Evolutionary conservation across 2,113 vertebrate species (phyloP), one percentile per base, ranked within the genome.

Genomic region (Phaethon lepturus): DNA sequence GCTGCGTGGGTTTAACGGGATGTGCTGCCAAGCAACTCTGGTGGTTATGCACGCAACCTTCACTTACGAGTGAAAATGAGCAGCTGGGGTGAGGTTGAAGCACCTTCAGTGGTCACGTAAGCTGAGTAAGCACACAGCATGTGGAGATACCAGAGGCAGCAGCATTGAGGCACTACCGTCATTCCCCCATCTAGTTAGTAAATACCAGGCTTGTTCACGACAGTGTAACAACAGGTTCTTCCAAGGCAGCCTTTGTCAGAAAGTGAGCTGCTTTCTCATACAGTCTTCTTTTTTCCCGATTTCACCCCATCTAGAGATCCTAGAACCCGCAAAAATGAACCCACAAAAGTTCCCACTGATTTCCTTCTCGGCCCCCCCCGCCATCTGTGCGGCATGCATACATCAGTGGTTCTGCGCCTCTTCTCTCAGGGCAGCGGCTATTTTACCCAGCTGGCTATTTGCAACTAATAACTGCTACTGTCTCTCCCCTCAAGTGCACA

Each of bases 1-100:
- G 50, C 28, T 2, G 0, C 4, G 1, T 58, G 60, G 26, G 40
- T 75, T 71, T 86, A 74, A 89, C 3, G 5, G 73, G 69, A 89
- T 17, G 14, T 42, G 59, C 59, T 4, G 17, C 42, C 45, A 40
- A 69, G 66, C 4, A 10, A 82, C 31, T 0, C 1, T 26, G 52
- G 56, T 40, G 28, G 25, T 72, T 72, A 75, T 2, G 2, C 18
- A 67, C 0, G 0, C 17, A 85, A 9, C n/a, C 86, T 71, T 35
- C 56, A 20, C 83, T 44, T 24, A 7, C 0, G 28, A 93, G 56
- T 45, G 18, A 76, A 82, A 88, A 58, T 0, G 4, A 82, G 84
- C 47, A 85, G 14, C 44, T 44, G 31, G 17, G 31, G 40, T 13
- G 66, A 92, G 76, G 66, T 44, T 73, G 64, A 75, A 91, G 69